These are phyloP conservation scores for Erebia epiphron DNA, from an alignment of 2,888 invertebrate genomes.

Conservation along the genomic window DNA sequence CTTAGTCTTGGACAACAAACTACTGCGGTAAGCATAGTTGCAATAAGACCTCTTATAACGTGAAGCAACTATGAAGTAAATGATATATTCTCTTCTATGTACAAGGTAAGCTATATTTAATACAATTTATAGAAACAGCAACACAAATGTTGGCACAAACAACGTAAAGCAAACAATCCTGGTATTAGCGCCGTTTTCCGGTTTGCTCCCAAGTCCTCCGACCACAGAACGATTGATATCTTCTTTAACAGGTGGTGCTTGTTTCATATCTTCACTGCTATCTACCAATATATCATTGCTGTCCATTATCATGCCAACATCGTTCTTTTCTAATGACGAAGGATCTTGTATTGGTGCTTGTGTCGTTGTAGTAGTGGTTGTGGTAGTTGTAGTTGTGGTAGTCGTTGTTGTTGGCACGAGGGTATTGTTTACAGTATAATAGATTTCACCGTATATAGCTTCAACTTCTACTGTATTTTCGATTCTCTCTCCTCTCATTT, in stretches of 20 bases:
- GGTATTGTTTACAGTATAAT: constrained; percentile 89
- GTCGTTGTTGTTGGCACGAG: constrained; percentile 90
- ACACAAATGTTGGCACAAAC: constrained; percentile 60
- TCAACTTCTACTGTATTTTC: constrained; percentile 88
- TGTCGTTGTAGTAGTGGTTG: constrained; percentile 82
- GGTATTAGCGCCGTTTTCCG: constrained; percentile 48
- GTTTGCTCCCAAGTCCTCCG: constrained; percentile 68
- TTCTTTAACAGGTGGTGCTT: constrained; percentile 60
- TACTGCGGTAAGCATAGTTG: constrained; percentile 71
- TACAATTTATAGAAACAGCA: constrained; percentile 59
- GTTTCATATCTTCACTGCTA: constrained; percentile 59
- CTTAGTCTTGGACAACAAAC: constrained; percentile 53
- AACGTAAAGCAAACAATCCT: constrained; percentile 53
- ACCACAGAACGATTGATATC: constrained; percentile 65
- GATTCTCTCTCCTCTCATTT: constrained; percentile 84
- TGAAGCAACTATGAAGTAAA: constrained; percentile 63
- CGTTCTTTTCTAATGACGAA: constrained; percentile 74
- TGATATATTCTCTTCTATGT: constrained; percentile 66
- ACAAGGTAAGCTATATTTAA: constrained; percentile 53
- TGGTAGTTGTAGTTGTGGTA: constrained; percentile 83
- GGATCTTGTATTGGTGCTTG: constrained; percentile 80
- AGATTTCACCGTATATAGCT: constrained; percentile 89
- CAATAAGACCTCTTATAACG: constrained; percentile 58
- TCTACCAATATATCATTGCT: constrained; percentile 62
- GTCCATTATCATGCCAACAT: constrained; percentile 63